Evolutionary conservation across 2,113 vertebrate species (phyloP).

Genomic region (Engraulis encrasicolus): DNA sequence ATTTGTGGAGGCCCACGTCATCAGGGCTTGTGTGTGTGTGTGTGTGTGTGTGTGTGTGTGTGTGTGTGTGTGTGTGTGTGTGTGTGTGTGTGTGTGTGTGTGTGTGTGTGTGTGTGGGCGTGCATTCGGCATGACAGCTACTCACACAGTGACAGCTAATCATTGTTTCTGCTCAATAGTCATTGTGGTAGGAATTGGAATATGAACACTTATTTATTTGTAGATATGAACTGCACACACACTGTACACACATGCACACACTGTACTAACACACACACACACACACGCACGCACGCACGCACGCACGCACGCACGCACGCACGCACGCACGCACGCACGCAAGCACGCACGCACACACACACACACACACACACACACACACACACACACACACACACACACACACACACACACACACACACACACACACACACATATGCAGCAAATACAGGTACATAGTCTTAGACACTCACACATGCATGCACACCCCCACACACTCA

Average conservation of each 20-base stretch:
- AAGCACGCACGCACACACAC: not conserved
- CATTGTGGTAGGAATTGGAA: not conserved
- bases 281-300: not conserved
- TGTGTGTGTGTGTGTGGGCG: too few species aligned
- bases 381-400: constrained; percentile 18
- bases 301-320: not conserved
- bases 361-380: not conserved
- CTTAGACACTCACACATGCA: constrained; percentile 17
- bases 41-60: not conserved
- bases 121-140: not conserved
- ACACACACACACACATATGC: not conserved
- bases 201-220: not conserved
- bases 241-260: constrained; percentile 24
- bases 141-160: not conserved
- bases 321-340: not conserved
- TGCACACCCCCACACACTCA: not conserved
- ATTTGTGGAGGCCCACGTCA: not conserved
- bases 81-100: too few species aligned
- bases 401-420: constrained; percentile 20
- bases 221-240: not conserved
- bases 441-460: constrained; percentile 11
- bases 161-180: not conserved
- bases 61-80: too few species aligned
- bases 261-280: constrained; percentile 22
- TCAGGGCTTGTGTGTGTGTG: not conserved